These are phyloP conservation scores for Thera obeliscata DNA, from an alignment of 2,888 invertebrate species.

Conservation along the genomic window DNA sequence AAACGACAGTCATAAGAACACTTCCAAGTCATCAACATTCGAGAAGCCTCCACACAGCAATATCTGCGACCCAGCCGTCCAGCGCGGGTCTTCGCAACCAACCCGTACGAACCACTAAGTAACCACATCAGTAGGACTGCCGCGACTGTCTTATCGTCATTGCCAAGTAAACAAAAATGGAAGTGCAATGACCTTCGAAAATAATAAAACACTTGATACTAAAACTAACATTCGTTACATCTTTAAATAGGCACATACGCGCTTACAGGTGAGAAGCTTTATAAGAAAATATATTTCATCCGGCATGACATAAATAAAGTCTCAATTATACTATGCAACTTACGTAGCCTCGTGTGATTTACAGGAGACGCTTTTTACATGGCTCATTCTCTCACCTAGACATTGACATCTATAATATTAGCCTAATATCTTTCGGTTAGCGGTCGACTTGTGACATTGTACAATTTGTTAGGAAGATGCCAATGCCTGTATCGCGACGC, in stretches of 20 bases:
- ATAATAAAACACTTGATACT: conserved; percentile 63
- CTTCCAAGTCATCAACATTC: conserved; percentile 53
- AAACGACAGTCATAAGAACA: conserved; percentile 75
- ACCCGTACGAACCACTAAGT: conserved; percentile 27
- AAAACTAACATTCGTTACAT: conserved; percentile 67
- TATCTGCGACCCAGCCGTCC: conserved; percentile 52
- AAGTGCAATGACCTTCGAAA: conserved; percentile 65
- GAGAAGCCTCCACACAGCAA: conserved; percentile 40
- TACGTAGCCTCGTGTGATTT: conserved; percentile 68
- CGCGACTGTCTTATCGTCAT: conserved; percentile 57
- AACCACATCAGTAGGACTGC: conserved; percentile 66
- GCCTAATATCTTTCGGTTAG: conserved; percentile 58
- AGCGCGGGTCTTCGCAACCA: conserved; percentile 47
- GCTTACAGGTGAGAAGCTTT: conserved; percentile 70
- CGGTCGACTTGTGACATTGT: conserved; percentile 64
- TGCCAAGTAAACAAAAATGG: conserved; percentile 62
- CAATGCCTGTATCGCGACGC: conserved; percentile 51
- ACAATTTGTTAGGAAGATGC: conserved; percentile 63
- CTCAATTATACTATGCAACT: conserved; percentile 68
- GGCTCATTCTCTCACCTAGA: conserved; percentile 51
- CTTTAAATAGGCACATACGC: conserved; percentile 74
- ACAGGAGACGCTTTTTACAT: conserved; percentile 57
- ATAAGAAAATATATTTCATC: conserved; percentile 72
- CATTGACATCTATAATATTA: conserved; percentile 63
- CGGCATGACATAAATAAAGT: conserved; percentile 69